Conservation (phyloP, 1,140 invertebrate genomes). For the Drosophila teissieri region DNA sequence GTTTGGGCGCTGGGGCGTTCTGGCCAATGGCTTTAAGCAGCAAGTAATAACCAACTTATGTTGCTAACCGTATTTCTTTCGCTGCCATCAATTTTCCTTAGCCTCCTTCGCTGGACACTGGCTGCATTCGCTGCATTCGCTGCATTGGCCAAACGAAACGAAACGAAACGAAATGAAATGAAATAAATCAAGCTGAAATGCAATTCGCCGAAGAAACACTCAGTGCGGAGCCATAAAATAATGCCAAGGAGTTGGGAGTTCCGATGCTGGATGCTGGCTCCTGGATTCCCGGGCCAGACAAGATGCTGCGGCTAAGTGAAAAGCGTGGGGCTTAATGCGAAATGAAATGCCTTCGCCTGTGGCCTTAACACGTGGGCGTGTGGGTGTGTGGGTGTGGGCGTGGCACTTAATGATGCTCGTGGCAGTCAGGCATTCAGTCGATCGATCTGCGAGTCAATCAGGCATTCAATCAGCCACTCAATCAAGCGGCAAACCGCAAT, state of each 20-base stretch:
- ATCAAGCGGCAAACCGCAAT: slow-evolving; percentile 32
- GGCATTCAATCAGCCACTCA: slow-evolving; percentile 27
- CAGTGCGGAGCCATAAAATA: slow-evolving; percentile 69
- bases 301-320: slow-evolving; percentile 57
- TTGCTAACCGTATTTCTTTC: slow-evolving; percentile 77
- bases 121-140: slow-evolving; percentile 63
- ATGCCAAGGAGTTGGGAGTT: slow-evolving; percentile 32
- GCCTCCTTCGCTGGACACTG: slow-evolving; percentile 27
- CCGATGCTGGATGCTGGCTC: not conserved
- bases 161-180: slow-evolving; percentile 71
- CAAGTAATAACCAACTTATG: slow-evolving; percentile 82
- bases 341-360: slow-evolving; percentile 64
- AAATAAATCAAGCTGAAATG: slow-evolving; percentile 83
- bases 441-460: slow-evolving; percentile 38
- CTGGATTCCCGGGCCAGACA: not conserved
- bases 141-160: slow-evolving; percentile 62
- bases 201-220: slow-evolving; percentile 78
- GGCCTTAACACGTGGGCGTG: slow-evolving; percentile 49
- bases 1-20: slow-evolving; percentile 8
- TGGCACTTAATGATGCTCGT: slow-evolving; percentile 52
- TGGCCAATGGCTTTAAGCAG: slow-evolving; percentile 69
- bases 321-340: slow-evolving; percentile 68
- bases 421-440: slow-evolving; percentile 10
- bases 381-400: slow-evolving; percentile 33
- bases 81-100: slow-evolving; percentile 66